These are phyloP conservation scores for Conops quadrifasciatus DNA, from an alignment of 2,888 invertebrate species.

Conservation along the genomic window DNA sequence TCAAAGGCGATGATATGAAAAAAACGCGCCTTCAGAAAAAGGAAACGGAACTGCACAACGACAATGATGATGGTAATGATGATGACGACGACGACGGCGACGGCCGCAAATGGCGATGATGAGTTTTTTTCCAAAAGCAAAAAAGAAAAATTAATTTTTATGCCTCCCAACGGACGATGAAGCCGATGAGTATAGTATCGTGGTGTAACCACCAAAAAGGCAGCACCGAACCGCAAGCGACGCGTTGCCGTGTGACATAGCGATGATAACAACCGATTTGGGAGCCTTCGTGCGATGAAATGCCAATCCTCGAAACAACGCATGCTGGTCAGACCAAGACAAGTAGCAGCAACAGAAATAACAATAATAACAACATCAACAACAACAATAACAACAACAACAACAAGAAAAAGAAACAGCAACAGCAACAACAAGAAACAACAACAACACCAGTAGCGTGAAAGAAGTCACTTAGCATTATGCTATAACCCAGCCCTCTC, in stretches of 20 bases:
- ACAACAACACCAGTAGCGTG: background rate
- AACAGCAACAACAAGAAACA: slow-evolving; percentile 1
- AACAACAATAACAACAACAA: too few species aligned
- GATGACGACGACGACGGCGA: slow-evolving; percentile 19
- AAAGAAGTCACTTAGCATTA: slow-evolving; percentile 35
- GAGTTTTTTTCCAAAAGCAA: slow-evolving; percentile 25
- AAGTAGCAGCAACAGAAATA: slow-evolving; percentile 39
- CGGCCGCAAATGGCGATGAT: slow-evolving; percentile 8
- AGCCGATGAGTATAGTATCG: background rate
- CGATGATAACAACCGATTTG: slow-evolving; percentile 49
- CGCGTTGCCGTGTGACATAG: slow-evolving; percentile 36
- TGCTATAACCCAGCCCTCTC: slow-evolving; percentile 33
- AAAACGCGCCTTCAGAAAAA: slow-evolving; percentile 33
- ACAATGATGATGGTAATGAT: slow-evolving; percentile 29
- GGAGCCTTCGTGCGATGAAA: slow-evolving; percentile 53
- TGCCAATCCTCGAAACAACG: slow-evolving; percentile 48
- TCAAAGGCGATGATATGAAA: slow-evolving; percentile 40
- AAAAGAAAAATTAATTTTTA: slow-evolving; percentile 35
- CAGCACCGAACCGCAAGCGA: slow-evolving; percentile 38
- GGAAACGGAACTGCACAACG: slow-evolving; percentile 42
- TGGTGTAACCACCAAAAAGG: slow-evolving; percentile 1
- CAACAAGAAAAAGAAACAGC: slow-evolving; percentile 42
- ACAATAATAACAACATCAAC: background rate
- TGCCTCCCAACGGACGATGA: slow-evolving; percentile 37
- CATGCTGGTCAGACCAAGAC: slow-evolving; percentile 44